Percentiles rank a stretch among this genome's conserved stretches.
Evolutionary conservation across 1,140 invertebrate genomes (phyloP).

Genomic region (Procambarus clarkii): DNA sequence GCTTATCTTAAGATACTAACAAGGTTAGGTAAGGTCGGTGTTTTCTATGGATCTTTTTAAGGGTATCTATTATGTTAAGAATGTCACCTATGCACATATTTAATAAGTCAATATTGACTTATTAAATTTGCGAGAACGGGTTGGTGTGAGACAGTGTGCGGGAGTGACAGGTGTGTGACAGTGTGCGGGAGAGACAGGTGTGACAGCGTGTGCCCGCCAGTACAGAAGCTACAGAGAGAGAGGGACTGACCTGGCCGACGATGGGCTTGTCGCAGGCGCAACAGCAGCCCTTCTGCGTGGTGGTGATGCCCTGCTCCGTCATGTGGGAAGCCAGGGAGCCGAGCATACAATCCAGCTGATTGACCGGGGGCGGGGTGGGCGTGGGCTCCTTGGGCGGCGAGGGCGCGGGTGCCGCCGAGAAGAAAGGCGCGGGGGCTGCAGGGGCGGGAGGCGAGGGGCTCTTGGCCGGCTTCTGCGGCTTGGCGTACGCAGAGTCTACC

Average conservation of each 20-base stretch:
- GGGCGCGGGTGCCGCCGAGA: constrained; percentile 75
- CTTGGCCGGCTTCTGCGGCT: constrained; percentile 81
- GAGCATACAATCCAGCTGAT: constrained; percentile 94
- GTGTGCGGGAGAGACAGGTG: too few relatives aligned
- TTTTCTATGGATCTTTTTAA: too few relatives aligned
- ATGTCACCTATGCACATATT: too few relatives aligned
- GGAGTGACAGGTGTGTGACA: too few relatives aligned
- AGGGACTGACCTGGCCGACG: constrained; percentile 89
- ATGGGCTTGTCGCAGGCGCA: constrained; percentile 98
- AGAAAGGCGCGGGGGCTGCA: constrained; percentile 75
- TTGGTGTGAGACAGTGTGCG: too few relatives aligned
- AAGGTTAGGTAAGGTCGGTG: too few relatives aligned
- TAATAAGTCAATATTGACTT: too few relatives aligned
- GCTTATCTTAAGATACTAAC: too few relatives aligned
- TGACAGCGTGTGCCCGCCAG: too few relatives aligned
- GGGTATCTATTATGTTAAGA: too few relatives aligned
- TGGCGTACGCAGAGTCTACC: constrained; percentile 85
- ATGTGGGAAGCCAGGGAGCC: constrained; percentile 93
- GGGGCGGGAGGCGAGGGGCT: constrained; percentile 75
- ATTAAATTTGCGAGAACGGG: too few relatives aligned
- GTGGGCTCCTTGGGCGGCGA: constrained; percentile 75
- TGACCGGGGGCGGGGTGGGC: constrained; percentile 73
- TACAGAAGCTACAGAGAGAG: too few relatives aligned
- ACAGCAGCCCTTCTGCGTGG: constrained; percentile 98
- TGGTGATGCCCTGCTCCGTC: constrained; percentile 97